phyloP scores from a whole-genome alignment of 1,140 invertebrate genomes.

The Zaprionus inermis region DNA sequence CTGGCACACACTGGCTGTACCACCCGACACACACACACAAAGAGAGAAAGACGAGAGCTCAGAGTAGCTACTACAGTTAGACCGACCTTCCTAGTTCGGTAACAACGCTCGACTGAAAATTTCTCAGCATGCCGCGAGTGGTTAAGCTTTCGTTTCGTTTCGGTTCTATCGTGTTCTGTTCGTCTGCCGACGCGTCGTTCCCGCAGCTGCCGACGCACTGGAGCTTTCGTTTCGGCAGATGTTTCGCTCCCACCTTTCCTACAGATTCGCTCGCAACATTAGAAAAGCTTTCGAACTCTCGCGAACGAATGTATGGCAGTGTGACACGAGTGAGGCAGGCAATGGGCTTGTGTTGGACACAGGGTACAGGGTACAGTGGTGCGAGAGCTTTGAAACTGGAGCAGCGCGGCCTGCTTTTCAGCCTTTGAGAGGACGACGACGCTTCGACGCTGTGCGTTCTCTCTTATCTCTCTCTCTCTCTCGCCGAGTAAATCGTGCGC shows the following conservation, averaged over 20 bases:
- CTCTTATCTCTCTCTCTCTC: neutral
- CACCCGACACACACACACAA: slow-evolving; percentile 54
- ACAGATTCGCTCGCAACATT: slow-evolving; percentile 15
- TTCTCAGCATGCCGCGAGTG: slow-evolving; percentile 80
- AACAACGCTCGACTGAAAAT: slow-evolving; percentile 84
- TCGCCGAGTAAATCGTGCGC: slow-evolving; percentile 33
- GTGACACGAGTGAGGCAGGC: slow-evolving; percentile 72
- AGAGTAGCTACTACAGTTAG: slow-evolving; percentile 73
- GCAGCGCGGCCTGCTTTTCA: slow-evolving; percentile 46
- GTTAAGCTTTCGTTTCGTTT: slow-evolving; percentile 76
- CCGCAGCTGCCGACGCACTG: slow-evolving; percentile 26
- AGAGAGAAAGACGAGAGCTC: slow-evolving; percentile 73
- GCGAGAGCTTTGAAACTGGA: slow-evolving; percentile 70
- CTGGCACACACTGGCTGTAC: slow-evolving; percentile 70
- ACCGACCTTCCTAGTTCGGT: slow-evolving; percentile 83
- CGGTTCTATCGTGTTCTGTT: slow-evolving; percentile 42
- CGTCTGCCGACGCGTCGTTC: slow-evolving; percentile 9
- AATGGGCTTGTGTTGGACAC: slow-evolving; percentile 20
- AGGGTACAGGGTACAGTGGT: slow-evolving; percentile 33
- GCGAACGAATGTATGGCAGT: slow-evolving; percentile 70
- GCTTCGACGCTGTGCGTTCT: neutral
- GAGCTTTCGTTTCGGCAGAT: slow-evolving; percentile 71
- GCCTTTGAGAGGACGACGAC: slow-evolving; percentile 15
- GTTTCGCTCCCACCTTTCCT: slow-evolving; percentile 49
- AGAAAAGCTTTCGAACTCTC: slow-evolving; percentile 63